A percentile compares a stretch with the other conserved stretches of the same genome.
phyloP scores from a whole-genome alignment of 2,797 vertebrate genomes.

The Adrianichthys oophorus region DNA sequence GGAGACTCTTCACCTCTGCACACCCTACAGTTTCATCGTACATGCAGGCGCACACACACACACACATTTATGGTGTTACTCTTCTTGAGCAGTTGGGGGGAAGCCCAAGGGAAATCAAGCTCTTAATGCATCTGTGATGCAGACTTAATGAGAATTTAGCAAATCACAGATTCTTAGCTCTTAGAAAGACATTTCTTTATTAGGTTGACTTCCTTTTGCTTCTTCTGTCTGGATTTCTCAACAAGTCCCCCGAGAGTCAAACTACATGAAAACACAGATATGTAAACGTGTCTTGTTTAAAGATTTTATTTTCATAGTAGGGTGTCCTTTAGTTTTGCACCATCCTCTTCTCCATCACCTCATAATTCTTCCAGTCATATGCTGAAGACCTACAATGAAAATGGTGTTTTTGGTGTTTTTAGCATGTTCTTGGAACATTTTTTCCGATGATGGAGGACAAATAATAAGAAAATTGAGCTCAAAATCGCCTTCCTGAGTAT shows the following conservation, averaged over 20 bases:
- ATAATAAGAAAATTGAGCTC: too few species aligned
- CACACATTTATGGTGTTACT: conserved; percentile 72
- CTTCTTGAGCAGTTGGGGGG: conserved; percentile 57
- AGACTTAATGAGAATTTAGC: conserved; percentile 83
- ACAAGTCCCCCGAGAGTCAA: conserved; percentile 22
- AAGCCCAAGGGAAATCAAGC: conserved; percentile 76
- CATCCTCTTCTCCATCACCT: conserved; percentile 25
- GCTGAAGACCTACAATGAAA: background rate
- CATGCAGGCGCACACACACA: conserved; percentile 26
- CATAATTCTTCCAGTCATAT: background rate
- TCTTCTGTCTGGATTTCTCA: conserved; percentile 51
- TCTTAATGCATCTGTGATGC: conserved; percentile 81
- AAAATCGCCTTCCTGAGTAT: too few species aligned
- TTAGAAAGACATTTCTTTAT: conserved; percentile 67
- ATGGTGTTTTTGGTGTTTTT: too few species aligned
- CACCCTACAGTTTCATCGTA: conserved; percentile 41
- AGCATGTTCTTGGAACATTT: too few species aligned
- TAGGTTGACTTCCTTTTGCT: conserved; percentile 66
- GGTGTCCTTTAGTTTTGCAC: conserved; percentile 1
- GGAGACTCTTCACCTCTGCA: conserved; percentile 50
- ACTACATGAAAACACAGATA: conserved; percentile 10
- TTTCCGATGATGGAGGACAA: too few species aligned
- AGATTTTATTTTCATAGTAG: background rate
- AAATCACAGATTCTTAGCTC: conserved; percentile 72
- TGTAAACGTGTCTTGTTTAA: background rate